Conservation (phyloP, 2,888 invertebrate genomes). For the Acleris emargana region DNA sequence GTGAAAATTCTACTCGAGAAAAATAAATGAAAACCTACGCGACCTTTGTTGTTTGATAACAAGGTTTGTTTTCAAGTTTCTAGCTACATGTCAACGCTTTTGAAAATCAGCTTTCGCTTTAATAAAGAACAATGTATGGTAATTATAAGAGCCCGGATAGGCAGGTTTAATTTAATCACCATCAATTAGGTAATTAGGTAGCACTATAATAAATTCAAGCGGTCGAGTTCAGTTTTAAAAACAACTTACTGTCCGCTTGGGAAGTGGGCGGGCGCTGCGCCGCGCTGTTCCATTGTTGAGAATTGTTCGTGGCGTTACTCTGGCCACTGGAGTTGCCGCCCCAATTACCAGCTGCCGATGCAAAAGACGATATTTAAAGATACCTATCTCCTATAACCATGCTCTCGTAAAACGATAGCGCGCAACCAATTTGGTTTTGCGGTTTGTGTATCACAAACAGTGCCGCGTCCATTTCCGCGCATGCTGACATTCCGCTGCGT, state of each 20-base stretch:
- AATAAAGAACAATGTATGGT: conserved; percentile 7
- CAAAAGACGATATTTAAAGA: conserved; percentile 42
- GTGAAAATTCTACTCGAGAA: not conserved
- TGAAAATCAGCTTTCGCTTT: not conserved
- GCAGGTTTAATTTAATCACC: conserved; percentile 29
- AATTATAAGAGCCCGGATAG: conserved; percentile 14
- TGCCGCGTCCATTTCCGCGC: conserved; percentile 43
- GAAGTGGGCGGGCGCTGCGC: conserved; percentile 80
- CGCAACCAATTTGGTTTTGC: conserved; percentile 10
- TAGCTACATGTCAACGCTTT: not conserved
- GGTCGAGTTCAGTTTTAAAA: conserved; percentile 41
- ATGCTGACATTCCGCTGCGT: conserved; percentile 40
- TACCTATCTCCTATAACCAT: not conserved
- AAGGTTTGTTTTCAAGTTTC: not conserved
- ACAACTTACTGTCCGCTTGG: conserved; percentile 78
- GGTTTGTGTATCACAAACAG: conserved; percentile 22
- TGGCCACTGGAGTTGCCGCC: conserved; percentile 75
- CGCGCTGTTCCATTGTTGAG: conserved; percentile 80
- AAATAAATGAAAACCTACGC: not conserved
- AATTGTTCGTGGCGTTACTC: conserved; percentile 75
- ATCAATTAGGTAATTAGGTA: conserved; percentile 38
- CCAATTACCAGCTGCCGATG: conserved; percentile 77
- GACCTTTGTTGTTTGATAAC: not conserved
- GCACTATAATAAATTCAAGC: conserved; percentile 44
- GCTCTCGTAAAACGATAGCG: conserved; percentile 19